Evolutionary conservation across 1,140 invertebrate genomes (phyloP).

Genomic region (Drosophila auraria): DNA sequence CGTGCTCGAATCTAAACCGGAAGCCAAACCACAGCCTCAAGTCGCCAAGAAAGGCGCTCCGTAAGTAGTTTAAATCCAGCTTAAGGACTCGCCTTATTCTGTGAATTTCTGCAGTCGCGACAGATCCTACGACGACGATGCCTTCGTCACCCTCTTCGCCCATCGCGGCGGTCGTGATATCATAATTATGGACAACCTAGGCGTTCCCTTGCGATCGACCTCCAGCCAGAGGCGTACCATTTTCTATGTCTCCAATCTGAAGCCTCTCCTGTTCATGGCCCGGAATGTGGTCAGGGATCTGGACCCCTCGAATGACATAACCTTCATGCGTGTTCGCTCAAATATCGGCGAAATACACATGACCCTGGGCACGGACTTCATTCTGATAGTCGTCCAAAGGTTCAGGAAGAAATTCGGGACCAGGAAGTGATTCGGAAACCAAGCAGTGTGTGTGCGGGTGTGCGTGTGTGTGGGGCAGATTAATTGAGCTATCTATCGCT

Average conservation of each 20-base stretch:
- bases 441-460: no score
- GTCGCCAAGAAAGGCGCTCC: background rate
- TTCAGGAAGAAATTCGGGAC: slow-evolving; percentile 10
- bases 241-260: slow-evolving; percentile 21
- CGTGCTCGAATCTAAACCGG: background rate
- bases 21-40: background rate
- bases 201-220: slow-evolving; percentile 53
- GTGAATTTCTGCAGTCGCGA: background rate
- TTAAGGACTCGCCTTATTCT: no score
- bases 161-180: slow-evolving; percentile 51
- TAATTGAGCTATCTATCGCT: background rate
- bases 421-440: background rate
- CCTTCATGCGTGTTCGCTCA: slow-evolving; percentile 93
- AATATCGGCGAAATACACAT: slow-evolving; percentile 91
- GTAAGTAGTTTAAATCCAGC: background rate
- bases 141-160: slow-evolving; percentile 48
- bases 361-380: slow-evolving; percentile 42
- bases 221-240: slow-evolving; percentile 32
- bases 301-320: slow-evolving; percentile 93
- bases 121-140: slow-evolving; percentile 52
- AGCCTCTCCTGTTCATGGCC: slow-evolving; percentile 88
- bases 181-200: slow-evolving; percentile 52
- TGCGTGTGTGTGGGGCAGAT: slow-evolving; percentile 5
- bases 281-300: slow-evolving; percentile 90
- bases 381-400: slow-evolving; percentile 47